phyloP scores from a whole-genome alignment of 2,113 vertebrate species.

The Chascanopsetta lugubris region DNA sequence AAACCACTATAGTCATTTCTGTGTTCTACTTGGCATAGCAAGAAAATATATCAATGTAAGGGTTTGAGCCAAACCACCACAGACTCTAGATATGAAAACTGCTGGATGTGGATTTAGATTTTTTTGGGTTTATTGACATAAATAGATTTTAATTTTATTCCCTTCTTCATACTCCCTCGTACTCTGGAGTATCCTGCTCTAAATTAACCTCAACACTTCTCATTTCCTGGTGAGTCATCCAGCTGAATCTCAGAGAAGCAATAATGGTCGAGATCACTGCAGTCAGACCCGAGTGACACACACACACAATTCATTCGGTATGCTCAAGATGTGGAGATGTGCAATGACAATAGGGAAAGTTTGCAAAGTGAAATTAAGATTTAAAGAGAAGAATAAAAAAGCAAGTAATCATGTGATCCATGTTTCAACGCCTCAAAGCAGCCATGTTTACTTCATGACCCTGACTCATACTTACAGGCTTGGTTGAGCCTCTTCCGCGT shows the following conservation, averaged over 20 bases:
- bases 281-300: neutral
- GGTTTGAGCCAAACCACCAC: no score
- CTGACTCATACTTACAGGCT: constrained; percentile 79
- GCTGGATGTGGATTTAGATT: no score
- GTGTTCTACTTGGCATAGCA: neutral
- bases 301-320: neutral
- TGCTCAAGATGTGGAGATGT: neutral
- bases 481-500: constrained; percentile 83
- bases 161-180: neutral
- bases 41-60: neutral
- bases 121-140: neutral
- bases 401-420: no score
- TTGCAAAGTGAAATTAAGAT: neutral
- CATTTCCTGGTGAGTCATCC: constrained; percentile 7
- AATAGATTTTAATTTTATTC: neutral
- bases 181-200: neutral
- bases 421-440: no score
- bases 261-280: neutral
- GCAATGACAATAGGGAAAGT: neutral
- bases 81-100: no score
- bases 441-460: neutral
- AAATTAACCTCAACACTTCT: constrained; percentile 14
- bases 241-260: neutral
- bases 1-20: neutral
- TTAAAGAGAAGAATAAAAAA: neutral